phyloP scores from a whole-genome alignment of 2,888 invertebrate genomes.

The Nezara viridula region DNA sequence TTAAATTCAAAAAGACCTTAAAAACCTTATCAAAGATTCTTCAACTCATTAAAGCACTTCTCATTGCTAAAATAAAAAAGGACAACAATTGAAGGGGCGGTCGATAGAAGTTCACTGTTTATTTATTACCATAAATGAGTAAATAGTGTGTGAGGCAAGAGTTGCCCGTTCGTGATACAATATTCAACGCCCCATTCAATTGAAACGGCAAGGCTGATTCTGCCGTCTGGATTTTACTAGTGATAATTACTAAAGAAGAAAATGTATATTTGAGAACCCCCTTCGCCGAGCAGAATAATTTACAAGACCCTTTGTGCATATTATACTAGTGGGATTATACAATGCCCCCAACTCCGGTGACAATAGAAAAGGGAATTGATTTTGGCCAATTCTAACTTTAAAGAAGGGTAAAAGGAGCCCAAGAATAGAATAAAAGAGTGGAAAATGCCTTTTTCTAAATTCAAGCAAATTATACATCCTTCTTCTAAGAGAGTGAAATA shows the following conservation, averaged over 20 bases:
- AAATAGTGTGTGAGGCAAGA: not conserved
- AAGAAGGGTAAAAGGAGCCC: not conserved
- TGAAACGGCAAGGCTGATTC: not conserved
- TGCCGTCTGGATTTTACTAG: not conserved
- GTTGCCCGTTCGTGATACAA: not conserved
- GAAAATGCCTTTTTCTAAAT: not conserved
- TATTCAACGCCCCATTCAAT: not conserved
- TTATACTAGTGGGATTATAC: slow-evolving; percentile 13
- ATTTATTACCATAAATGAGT: slow-evolving; percentile 10
- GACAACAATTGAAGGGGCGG: not conserved
- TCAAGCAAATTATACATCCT: not conserved
- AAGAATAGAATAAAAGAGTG: not conserved
- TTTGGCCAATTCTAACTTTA: not conserved
- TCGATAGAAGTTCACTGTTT: not conserved
- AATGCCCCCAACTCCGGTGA: not conserved
- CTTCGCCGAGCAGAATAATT: not conserved
- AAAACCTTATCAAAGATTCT: not conserved
- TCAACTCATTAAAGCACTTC: not conserved
- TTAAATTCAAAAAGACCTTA: not conserved
- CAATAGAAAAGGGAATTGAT: slow-evolving; percentile 40
- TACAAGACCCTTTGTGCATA: not conserved
- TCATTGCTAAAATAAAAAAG: not conserved
- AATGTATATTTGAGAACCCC: slow-evolving; percentile 13
- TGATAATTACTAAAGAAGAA: slow-evolving; percentile 22
- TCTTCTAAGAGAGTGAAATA: not conserved